Conservation (phyloP, 35 echinoderm and acorn worm genomes). For the Ophiothrix spiculata region DNA sequence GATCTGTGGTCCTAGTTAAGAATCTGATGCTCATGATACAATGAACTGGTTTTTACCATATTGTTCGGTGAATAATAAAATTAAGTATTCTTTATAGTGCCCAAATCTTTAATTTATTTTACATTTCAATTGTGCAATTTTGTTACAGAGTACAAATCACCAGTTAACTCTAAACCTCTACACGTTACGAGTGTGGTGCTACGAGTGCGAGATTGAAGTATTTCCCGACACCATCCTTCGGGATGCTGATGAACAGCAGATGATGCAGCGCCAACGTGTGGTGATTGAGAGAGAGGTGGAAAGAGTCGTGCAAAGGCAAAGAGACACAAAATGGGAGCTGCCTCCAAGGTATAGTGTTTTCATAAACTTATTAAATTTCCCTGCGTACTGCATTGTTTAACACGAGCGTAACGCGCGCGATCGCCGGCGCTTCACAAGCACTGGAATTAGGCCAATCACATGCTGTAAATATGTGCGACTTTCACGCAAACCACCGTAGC, state of each 20-base stretch:
- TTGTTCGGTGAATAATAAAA: background rate
- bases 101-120: background rate
- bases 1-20: background rate
- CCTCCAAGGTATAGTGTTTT: conserved; percentile 11
- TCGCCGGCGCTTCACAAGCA: too few relatives aligned
- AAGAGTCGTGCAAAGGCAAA: conserved; percentile 1
- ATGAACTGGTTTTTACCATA: background rate
- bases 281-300: conserved; percentile 31
- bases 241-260: conserved; percentile 10
- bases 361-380: background rate
- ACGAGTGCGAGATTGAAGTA: conserved; percentile 74
- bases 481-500: too few relatives aligned
- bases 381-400: too few relatives aligned
- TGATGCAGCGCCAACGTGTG: conserved; percentile 28
- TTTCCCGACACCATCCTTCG: conserved; percentile 45
- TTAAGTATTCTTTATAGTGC: background rate
- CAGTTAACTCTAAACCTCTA: conserved; percentile 70
- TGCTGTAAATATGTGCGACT: too few relatives aligned
- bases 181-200: conserved; percentile 75
- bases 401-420: too few relatives aligned
- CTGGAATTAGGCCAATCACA: too few relatives aligned
- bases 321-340: background rate
- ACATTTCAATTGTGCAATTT: background rate
- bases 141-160: conserved; percentile 39
- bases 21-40: background rate